A percentile compares a stretch with the other conserved stretches of the same genome.
Conservation (phyloP, 2,113 vertebrate species). For the Apeltes quadracus region DNA sequence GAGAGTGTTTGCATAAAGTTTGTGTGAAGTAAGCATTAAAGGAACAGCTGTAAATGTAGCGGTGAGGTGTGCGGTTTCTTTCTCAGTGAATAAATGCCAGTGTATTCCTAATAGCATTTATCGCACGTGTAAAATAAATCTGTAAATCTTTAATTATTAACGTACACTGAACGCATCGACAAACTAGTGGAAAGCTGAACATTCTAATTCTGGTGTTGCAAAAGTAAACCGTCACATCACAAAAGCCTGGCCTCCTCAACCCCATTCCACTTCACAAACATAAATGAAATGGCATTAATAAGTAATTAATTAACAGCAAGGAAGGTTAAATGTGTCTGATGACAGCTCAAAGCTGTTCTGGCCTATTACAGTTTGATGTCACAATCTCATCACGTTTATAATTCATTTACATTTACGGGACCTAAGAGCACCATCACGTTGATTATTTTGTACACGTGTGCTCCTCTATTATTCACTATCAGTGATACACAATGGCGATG, state of each 20-base stretch:
- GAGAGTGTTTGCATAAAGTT: too few relatives aligned
- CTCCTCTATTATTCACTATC: conserved; percentile 9
- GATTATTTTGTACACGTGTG: conserved; percentile 9
- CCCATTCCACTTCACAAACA: conserved; percentile 13
- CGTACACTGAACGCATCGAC: neutral
- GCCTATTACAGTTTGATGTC: conserved; percentile 29
- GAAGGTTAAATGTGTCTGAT: conserved; percentile 25
- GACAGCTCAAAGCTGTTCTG: conserved; percentile 26
- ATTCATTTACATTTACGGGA: conserved; percentile 26
- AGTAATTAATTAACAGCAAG: conserved; percentile 27
- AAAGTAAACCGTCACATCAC: neutral
- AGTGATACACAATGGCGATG: conserved; percentile 20
- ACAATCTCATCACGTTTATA: neutral
- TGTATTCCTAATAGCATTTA: neutral
- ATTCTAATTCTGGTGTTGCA: neutral
- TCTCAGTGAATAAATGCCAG: neutral
- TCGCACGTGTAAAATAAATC: too few relatives aligned
- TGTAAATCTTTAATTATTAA: neutral
- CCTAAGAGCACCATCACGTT: conserved; percentile 7
- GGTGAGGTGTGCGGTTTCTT: too few relatives aligned
- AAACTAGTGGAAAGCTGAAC: neutral
- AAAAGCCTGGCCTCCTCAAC: conserved; percentile 8
- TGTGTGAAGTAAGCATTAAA: too few relatives aligned
- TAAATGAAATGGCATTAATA: conserved; percentile 7
- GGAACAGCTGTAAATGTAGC: too few relatives aligned